Base-by-base conservation (phyloP, 2,113 vertebrate genomes). In the Ictalurus punctatus region DNA sequence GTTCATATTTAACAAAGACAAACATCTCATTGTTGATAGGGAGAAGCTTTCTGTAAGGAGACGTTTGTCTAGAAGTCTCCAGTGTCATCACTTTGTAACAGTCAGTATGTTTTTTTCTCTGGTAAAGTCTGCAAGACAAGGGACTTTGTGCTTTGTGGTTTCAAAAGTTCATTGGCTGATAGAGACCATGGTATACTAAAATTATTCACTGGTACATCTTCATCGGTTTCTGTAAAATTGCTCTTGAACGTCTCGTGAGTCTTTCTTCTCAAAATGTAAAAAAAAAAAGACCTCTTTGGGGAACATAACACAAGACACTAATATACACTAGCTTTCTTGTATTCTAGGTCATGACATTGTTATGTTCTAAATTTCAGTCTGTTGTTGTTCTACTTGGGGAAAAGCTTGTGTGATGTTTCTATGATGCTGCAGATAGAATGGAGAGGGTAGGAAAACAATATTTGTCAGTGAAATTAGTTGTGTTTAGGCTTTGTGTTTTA, bases 291-390 rank as follows among this genome's bases (percentile, higher is more conserved):
- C 12, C 44, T 71, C 44, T 23, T 85, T 4, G 9, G 27, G 48
- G 44, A 71, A 67, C 1, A 21, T 1, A 19, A 74, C 34, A 44
- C 48, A 78, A 48, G 10, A 48, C 40, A 23, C 3, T 40, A 76
- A 76, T 76, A 23, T 76, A 40, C 6, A 34, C 16, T 74, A 37
- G 34, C 37, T 37, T 74, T 74, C 71, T 76, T 44, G n/a, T 48
- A 79, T 79, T 27, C 48, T 56, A 81, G 78, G 78, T 56, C 78
- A 30, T 56, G 74, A 52, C 40, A n/a, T 69, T 83, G 34, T 83
- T 84, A 27, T 44, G 17, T n/a, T 67, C 5, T 21, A n/a, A 84
- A 27, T 69, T 52, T 52, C 16, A 84, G 23, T 8, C 4, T 52
- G 27, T 52, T 67, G 27, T 71, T 54, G 16, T 67, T 84, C 13